These are phyloP conservation scores for Australoheros facetus DNA, from an alignment of 2,797 vertebrate genomes.

Conservation along the genomic window DNA sequence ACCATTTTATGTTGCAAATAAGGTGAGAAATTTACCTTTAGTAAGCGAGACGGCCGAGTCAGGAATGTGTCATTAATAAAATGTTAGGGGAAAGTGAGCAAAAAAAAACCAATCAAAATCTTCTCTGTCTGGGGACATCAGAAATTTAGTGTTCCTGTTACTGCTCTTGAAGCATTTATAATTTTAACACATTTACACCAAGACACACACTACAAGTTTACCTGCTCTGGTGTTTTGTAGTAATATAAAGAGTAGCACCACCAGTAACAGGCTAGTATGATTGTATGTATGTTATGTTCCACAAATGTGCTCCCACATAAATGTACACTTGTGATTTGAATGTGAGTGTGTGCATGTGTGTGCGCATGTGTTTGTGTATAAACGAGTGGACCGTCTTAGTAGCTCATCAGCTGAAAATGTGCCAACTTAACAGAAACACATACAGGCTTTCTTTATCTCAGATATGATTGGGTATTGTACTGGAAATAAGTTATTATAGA, in stretches of 20 bases:
- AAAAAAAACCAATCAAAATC: not conserved
- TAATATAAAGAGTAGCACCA: not conserved
- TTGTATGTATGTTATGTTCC: not conserved
- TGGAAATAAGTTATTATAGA: constrained; percentile 56
- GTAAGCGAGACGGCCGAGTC: not conserved
- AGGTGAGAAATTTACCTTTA: constrained; percentile 26
- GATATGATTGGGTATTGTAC: constrained; percentile 54
- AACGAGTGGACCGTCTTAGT: constrained; percentile 18
- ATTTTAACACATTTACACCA: not conserved
- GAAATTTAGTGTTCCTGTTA: not conserved
- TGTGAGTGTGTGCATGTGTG: not conserved
- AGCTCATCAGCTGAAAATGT: constrained; percentile 53
- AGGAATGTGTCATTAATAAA: constrained; percentile 17
- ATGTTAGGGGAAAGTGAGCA: not conserved
- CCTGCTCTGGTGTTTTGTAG: not conserved
- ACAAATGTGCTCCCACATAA: constrained; percentile 20
- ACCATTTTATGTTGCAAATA: constrained; percentile 16
- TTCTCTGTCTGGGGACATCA: not conserved
- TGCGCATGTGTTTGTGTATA: not conserved
- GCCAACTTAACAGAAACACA: constrained; percentile 59
- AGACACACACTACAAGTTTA: not conserved
- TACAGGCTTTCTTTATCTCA: constrained; percentile 39
- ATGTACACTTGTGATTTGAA: not conserved
- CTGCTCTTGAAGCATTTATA: not conserved
- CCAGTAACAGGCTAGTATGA: not conserved